These are phyloP conservation scores for Scaptomyza pallida DNA, from an alignment of 1,140 invertebrate genomes.

Conservation along the genomic window DNA sequence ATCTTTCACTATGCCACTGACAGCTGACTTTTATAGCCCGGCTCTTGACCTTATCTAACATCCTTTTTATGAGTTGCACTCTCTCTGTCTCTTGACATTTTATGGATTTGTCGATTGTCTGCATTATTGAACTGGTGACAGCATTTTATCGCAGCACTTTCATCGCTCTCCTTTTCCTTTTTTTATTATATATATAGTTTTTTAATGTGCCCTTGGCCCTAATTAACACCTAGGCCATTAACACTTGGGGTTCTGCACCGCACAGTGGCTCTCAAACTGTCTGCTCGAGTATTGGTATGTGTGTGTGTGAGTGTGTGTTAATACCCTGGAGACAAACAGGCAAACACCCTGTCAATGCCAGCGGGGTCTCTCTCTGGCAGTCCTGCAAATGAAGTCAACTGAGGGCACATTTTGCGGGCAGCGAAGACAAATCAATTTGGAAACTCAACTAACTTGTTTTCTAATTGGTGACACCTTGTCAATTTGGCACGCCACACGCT, in stretches of 20 bases:
- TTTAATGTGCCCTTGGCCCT: conserved; percentile 67
- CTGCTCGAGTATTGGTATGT: neutral
- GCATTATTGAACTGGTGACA: conserved; percentile 57
- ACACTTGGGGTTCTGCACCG: conserved; percentile 64
- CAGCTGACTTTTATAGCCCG: conserved; percentile 73
- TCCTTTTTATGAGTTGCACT: conserved; percentile 65
- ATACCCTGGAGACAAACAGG: conserved; percentile 24
- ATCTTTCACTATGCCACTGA: conserved; percentile 25
- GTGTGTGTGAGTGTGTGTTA: conserved; percentile 5
- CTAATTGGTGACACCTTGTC: conserved; percentile 81
- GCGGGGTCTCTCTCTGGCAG: conserved; percentile 22
- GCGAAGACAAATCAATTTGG: conserved; percentile 4
- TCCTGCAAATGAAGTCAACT: conserved; percentile 11
- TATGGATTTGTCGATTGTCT: conserved; percentile 50
- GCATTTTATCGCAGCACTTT: conserved; percentile 79
- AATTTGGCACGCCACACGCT: conserved; percentile 77
- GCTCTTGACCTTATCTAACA: conserved; percentile 76
- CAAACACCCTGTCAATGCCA: conserved; percentile 29
- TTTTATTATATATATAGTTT: conserved; percentile 5
- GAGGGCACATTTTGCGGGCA: neutral
- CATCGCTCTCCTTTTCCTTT: conserved; percentile 67
- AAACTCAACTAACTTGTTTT: conserved; percentile 67
- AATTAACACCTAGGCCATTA: conserved; percentile 78
- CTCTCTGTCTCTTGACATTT: conserved; percentile 60
- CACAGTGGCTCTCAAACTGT: conserved; percentile 65